Conservation (phyloP, 2,888 invertebrate species). For the Drosophila infuscata region DNA sequence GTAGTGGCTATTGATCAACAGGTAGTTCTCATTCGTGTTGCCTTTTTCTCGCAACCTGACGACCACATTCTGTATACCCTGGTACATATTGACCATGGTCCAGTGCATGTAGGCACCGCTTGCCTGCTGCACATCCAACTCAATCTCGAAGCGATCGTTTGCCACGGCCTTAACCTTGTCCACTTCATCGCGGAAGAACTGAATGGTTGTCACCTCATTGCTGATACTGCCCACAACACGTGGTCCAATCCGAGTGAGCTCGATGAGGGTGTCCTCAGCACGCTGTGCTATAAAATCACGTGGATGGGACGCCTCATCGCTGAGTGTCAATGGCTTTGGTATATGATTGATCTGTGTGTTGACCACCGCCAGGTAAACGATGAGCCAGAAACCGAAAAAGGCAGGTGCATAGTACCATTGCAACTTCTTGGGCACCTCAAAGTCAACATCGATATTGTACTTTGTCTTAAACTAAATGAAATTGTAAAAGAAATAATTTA, state of each 20-base stretch:
- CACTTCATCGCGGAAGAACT: slow-evolving; percentile 84
- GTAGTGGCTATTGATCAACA: slow-evolving; percentile 95
- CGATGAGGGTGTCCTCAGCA: slow-evolving; percentile 87
- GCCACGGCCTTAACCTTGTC: slow-evolving; percentile 75
- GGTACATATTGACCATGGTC: slow-evolving; percentile 83
- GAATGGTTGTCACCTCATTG: slow-evolving; percentile 88
- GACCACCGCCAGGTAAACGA: slow-evolving; percentile 75
- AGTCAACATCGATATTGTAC: slow-evolving; percentile 78
- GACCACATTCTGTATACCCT: slow-evolving; percentile 83
- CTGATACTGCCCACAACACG: slow-evolving; percentile 90
- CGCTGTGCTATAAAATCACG: slow-evolving; percentile 89
- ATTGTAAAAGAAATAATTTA: background rate
- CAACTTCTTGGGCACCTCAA: slow-evolving; percentile 81
- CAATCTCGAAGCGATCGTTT: slow-evolving; percentile 74
- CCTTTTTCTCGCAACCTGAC: slow-evolving; percentile 80
- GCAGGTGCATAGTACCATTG: slow-evolving; percentile 83
- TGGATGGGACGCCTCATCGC: slow-evolving; percentile 80
- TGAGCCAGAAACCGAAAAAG: slow-evolving; percentile 80
- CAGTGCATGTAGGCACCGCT: slow-evolving; percentile 82
- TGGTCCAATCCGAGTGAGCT: slow-evolving; percentile 89
- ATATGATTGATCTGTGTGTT: slow-evolving; percentile 72
- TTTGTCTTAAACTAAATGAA: slow-evolving; percentile 77
- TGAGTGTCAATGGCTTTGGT: slow-evolving; percentile 68
- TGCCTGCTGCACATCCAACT: slow-evolving; percentile 82
- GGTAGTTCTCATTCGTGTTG: slow-evolving; percentile 73